phyloP scores from a whole-genome alignment of 2,797 vertebrate species.

The Nyctibius grandis region DNA sequence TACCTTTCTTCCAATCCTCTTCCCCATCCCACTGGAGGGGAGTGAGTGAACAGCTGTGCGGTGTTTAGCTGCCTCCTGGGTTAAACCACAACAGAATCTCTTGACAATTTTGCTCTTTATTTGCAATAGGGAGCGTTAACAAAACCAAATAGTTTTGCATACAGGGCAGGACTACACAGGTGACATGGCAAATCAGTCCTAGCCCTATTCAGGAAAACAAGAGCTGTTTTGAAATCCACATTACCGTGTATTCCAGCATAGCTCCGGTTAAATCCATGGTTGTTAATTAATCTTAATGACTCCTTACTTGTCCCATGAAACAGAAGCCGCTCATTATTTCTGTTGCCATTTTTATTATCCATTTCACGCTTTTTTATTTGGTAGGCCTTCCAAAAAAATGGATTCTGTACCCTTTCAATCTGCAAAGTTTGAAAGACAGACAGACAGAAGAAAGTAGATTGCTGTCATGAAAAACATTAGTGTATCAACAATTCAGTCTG shows the following conservation, averaged over 20 bases:
- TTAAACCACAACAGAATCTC: neutral
- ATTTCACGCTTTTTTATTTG: conserved; percentile 78
- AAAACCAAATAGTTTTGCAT: neutral
- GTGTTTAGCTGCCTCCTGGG: neutral
- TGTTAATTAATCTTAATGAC: conserved; percentile 69
- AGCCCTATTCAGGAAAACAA: neutral
- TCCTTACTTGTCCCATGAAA: conserved; percentile 81
- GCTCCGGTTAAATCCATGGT: conserved; percentile 83
- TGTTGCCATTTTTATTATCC: conserved; percentile 76
- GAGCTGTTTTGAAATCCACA: neutral
- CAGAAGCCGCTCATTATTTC: conserved; percentile 77
- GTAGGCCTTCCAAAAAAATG: conserved; percentile 74
- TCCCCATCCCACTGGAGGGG: too few species aligned
- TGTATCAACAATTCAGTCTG: neutral
- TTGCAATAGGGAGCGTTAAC: neutral
- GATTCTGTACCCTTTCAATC: conserved; percentile 86
- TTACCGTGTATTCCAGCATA: conserved; percentile 84
- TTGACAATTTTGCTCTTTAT: neutral
- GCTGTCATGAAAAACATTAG: neutral
- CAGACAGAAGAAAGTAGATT: neutral
- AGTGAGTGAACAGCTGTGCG: too few species aligned
- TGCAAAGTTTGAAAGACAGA: conserved; percentile 42
- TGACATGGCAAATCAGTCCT: neutral
- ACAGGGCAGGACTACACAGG: neutral
- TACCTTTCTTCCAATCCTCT: too few species aligned